Conservation (phyloP, 2,113 vertebrate species). For the Actenoides lindsayi region DNA sequence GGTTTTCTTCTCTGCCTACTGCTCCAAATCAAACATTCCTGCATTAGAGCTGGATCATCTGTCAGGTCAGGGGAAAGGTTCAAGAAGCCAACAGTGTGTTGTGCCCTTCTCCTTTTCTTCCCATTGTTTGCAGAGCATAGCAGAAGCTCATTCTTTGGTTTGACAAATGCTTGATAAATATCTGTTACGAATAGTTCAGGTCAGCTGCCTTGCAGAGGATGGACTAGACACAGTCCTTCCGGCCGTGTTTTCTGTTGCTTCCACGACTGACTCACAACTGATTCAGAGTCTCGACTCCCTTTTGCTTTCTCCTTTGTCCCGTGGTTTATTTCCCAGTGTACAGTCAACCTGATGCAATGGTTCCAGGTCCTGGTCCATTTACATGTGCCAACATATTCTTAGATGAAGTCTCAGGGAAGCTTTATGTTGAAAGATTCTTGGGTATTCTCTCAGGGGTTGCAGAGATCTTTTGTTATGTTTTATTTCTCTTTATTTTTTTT, state of each 20-base stretch:
- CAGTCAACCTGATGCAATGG: neutral
- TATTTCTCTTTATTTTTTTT: neutral
- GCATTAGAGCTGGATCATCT: neutral
- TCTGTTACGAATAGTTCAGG: neutral
- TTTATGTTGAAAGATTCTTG: neutral
- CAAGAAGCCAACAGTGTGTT: neutral
- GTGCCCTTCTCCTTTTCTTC: neutral
- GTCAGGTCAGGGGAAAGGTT: neutral
- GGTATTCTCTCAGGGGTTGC: neutral
- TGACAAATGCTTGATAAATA: neutral
- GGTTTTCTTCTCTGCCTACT: neutral
- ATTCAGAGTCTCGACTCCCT: neutral
- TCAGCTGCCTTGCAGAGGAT: neutral
- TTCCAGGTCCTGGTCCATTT: neutral
- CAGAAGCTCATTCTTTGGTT: neutral
- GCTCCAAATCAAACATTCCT: neutral
- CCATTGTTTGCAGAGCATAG: neutral
- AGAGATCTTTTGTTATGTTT: neutral
- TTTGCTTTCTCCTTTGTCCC: constrained; percentile 4
- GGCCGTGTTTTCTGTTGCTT: neutral
- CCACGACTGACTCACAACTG: neutral
- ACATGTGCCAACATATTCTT: neutral
- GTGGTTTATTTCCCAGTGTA: neutral
- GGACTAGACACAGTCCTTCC: neutral
- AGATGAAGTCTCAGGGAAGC: neutral